Base-by-base conservation (phyloP, 2,797 vertebrate genomes). In the Platyrinchus mystaceus region DNA sequence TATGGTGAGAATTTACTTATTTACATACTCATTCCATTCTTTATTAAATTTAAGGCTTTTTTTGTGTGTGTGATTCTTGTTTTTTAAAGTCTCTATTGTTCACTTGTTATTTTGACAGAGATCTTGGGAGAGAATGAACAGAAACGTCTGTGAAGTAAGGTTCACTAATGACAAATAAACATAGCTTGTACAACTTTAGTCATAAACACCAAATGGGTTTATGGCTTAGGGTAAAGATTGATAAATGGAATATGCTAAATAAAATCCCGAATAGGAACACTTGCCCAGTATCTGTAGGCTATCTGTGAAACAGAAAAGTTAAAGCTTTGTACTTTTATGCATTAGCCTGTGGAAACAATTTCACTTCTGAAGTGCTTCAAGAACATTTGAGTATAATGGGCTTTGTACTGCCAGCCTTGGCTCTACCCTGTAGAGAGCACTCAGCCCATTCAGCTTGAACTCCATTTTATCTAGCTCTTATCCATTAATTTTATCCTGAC, bases 401-500 rank as follows among this genome's bases (percentile, higher is more conserved):
- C 98, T 98, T 98, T 98, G 97, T 98, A 98, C 96, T 98, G 97
- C 96, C 97, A 97, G 97, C 97, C 96, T 98, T 97, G 97, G 94
- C 96, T 98, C 93, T 98, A 98, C 97, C 95, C 98, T 98, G 97
- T 97, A 98, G 97, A 98, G 97, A 97, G 66, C 95, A 97, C 95
- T 98, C 97, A 95, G 93, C 95, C 97, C 97, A 94, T 98, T 98
- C 98, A 98, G 96, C 97, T 98, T 98, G 98, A 98, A 98, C 98
- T 98, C 97, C 97, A 97, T 98, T 98, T 98, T 98, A 98, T 99
- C 97, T 98, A 95, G 96, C 97, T 98, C 97, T 98, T 98, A 98
- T 98, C 98, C 98, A 98, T 99, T 98, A 98, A 98, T 99, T 99
- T 98, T 98, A 98, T 98, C 89, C 93, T 98, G 98, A 98, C 98